Evolutionary conservation across 2,888 invertebrate species (phyloP).

Genomic region (Xanthia togata): DNA sequence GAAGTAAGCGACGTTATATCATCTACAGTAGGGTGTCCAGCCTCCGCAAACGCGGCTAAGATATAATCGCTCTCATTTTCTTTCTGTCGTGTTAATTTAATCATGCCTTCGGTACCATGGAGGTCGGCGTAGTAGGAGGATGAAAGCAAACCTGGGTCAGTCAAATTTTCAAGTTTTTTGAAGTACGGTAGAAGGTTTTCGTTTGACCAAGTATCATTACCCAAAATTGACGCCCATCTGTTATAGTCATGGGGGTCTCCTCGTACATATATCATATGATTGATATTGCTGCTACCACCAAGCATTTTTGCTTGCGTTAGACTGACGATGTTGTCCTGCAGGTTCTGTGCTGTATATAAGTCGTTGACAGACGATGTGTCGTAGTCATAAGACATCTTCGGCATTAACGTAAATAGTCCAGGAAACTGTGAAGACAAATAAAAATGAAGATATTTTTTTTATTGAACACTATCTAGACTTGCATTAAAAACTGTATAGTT

Average conservation of each 20-base stretch:
- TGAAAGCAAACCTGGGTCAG: slow-evolving; percentile 59
- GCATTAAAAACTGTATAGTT: neutral
- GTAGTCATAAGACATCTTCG: slow-evolving; percentile 67
- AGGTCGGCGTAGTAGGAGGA: neutral
- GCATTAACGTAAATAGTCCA: slow-evolving; percentile 63
- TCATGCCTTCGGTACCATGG: slow-evolving; percentile 51
- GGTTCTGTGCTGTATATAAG: slow-evolving; percentile 61
- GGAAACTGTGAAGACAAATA: slow-evolving; percentile 65
- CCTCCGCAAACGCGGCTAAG: slow-evolving; percentile 21
- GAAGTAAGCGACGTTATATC: slow-evolving; percentile 45
- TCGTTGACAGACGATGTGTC: slow-evolving; percentile 69
- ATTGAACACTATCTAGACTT: too few relatives aligned
- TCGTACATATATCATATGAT: slow-evolving; percentile 68
- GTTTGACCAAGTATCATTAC: slow-evolving; percentile 70
- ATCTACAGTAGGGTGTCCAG: slow-evolving; percentile 34
- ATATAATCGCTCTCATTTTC: neutral
- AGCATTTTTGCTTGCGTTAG: slow-evolving; percentile 74
- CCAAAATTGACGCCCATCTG: slow-evolving; percentile 66
- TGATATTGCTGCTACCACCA: slow-evolving; percentile 74
- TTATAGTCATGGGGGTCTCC: slow-evolving; percentile 69
- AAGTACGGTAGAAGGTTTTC: slow-evolving; percentile 68
- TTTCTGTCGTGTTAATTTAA: slow-evolving; percentile 37
- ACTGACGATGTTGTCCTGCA: slow-evolving; percentile 35
- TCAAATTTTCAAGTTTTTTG: slow-evolving; percentile 70
- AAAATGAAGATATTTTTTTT: neutral